Evolutionary conservation across 2,113 vertebrate genomes (phyloP).

Genomic region (Ammodytes dubius): DNA sequence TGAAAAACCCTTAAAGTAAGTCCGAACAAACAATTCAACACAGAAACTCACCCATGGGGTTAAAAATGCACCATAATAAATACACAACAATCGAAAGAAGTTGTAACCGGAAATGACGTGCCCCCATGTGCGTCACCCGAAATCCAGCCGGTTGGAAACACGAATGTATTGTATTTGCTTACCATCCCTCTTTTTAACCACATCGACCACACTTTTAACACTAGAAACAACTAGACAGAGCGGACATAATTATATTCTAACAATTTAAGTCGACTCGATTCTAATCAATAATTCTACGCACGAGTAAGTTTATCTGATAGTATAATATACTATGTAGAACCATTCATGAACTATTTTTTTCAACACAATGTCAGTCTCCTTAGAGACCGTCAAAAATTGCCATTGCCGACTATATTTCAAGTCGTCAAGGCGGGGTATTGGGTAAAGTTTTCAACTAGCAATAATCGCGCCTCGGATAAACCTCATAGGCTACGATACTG

Average conservation of each 20-base stretch:
- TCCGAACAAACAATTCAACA: neutral
- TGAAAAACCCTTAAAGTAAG: no score
- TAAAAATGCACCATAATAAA: neutral
- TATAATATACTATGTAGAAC: no score
- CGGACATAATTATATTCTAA: no score
- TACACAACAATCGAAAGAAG: no score
- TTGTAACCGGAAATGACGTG: constrained; percentile 24
- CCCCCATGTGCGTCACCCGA: neutral
- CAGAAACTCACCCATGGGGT: neutral
- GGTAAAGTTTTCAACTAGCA: constrained; percentile 57
- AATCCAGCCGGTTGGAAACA: neutral
- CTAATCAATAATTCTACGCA: no score
- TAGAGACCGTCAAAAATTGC: constrained; percentile 64
- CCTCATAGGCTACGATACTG: constrained; percentile 19
- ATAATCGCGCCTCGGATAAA: constrained; percentile 28
- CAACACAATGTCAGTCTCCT: constrained; percentile 1
- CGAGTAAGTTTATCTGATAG: no score
- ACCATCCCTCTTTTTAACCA: no score
- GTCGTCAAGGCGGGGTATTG: constrained; percentile 63
- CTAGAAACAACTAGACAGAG: no score
- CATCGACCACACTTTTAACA: no score
- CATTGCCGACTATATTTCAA: constrained; percentile 64
- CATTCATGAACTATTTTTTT: no score
- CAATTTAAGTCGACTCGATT: no score
- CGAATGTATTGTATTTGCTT: neutral